These are phyloP conservation scores for Troides aeacus DNA, from an alignment of 2,888 invertebrate genomes.

Conservation along the genomic window DNA sequence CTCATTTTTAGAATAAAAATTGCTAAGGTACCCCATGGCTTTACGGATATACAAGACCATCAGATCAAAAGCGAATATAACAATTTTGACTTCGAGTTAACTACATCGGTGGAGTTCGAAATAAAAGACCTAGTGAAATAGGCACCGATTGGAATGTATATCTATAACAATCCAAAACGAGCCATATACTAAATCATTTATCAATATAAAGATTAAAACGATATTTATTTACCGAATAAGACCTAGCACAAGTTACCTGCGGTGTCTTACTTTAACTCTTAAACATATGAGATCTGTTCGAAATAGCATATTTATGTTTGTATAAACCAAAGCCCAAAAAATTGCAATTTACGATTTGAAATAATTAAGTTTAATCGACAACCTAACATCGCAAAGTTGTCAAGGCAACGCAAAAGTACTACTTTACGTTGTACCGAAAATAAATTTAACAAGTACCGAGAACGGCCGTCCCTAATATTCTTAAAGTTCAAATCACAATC, in stretches of 20 bases:
- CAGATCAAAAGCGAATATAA: constrained; percentile 32
- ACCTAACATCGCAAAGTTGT: constrained; percentile 6
- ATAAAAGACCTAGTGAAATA: constrained; percentile 37
- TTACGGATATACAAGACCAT: constrained; percentile 30
- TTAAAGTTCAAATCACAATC: constrained; percentile 58
- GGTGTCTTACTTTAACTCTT: constrained; percentile 37
- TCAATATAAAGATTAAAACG: constrained; percentile 11
- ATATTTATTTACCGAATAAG: constrained; percentile 6
- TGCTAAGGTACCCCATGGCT: constrained; percentile 62
- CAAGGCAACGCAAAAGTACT: constrained; percentile 6
- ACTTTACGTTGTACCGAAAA: constrained; percentile 28
- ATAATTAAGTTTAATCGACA: constrained; percentile 15
- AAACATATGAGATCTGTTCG: constrained; percentile 61
- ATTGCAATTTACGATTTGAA: constrained; percentile 29
- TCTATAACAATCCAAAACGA: constrained; percentile 32
- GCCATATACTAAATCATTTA: constrained; percentile 5
- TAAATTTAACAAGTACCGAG: constrained; percentile 38
- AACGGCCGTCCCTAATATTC: constrained; percentile 36
- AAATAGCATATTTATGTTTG: constrained; percentile 37
- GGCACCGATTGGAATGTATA: constrained; percentile 55
- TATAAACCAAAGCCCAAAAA: constrained; percentile 29
- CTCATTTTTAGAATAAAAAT: constrained; percentile 37
- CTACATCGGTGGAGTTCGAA: constrained; percentile 56
- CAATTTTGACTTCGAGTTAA: constrained; percentile 41
- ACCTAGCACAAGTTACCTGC: neutral